phyloP scores from a whole-genome alignment of 2,888 invertebrate species.

The Andrena fulva region DNA sequence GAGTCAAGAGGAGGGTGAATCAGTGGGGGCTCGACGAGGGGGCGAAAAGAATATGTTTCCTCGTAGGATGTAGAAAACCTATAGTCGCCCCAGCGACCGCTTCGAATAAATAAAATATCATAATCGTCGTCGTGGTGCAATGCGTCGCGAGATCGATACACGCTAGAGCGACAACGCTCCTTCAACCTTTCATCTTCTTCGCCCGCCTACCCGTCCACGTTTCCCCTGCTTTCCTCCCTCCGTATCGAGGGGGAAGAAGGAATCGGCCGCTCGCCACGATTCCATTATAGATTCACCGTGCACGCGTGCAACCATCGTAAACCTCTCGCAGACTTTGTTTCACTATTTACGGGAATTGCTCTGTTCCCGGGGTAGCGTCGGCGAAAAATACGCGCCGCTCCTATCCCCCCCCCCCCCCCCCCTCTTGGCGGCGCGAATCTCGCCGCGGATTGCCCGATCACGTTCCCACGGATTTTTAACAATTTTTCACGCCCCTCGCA shows the following conservation, averaged over 20 bases:
- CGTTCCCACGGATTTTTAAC: constrained; percentile 43
- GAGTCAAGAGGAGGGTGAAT: neutral
- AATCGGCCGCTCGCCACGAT: constrained; percentile 15
- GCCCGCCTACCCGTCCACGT: constrained; percentile 14
- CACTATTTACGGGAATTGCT: constrained; percentile 55
- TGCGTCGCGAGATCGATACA: constrained; percentile 66
- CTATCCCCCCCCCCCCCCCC: neutral
- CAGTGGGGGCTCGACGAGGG: neutral
- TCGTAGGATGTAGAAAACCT: constrained; percentile 25
- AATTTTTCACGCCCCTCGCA: constrained; percentile 40
- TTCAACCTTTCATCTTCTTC: constrained; percentile 39
- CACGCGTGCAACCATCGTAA: constrained; percentile 47
- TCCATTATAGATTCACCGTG: constrained; percentile 55
- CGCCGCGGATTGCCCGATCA: constrained; percentile 52
- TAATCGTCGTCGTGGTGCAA: constrained; percentile 65
- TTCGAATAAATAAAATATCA: constrained; percentile 72
- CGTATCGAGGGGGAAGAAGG: constrained; percentile 4
- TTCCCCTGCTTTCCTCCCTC: constrained; percentile 13
- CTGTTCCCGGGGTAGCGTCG: constrained; percentile 43
- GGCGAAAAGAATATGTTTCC: neutral
- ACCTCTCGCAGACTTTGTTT: constrained; percentile 63
- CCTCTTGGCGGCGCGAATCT: constrained; percentile 44
- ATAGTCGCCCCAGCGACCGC: constrained; percentile 52
- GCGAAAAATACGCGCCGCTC: constrained; percentile 39
- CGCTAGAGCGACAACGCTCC: constrained; percentile 39